phyloP scores from a whole-genome alignment of 1,140 invertebrate genomes.

The Chlorops oryzae region DNA sequence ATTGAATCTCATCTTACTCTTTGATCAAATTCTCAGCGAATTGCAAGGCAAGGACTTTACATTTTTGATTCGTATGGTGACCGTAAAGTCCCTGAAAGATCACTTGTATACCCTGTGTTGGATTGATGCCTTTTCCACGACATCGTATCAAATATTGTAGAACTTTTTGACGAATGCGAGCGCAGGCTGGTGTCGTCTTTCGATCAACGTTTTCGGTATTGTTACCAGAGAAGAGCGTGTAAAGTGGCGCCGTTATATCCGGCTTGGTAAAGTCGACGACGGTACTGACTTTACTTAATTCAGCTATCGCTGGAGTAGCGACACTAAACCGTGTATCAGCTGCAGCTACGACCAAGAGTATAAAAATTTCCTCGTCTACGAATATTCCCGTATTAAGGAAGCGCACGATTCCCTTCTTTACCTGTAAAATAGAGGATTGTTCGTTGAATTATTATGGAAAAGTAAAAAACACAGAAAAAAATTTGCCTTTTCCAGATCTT shows the following conservation, averaged over 20 bases:
- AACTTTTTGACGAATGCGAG: constrained; percentile 75
- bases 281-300: constrained; percentile 50
- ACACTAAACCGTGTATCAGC: constrained; percentile 69
- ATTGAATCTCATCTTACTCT: constrained; percentile 65
- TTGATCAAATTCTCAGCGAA: constrained; percentile 76
- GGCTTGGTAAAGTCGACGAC: constrained; percentile 70
- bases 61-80: constrained; percentile 71
- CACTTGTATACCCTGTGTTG: constrained; percentile 75
- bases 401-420: constrained; percentile 74
- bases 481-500: constrained; percentile 69
- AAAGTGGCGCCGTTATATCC: constrained; percentile 64
- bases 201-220: constrained; percentile 50
- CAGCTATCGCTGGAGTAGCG: constrained; percentile 43
- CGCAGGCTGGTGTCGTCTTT: constrained; percentile 67
- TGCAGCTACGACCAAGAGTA: constrained; percentile 75
- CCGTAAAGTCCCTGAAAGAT: constrained; percentile 85
- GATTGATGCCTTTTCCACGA: constrained; percentile 68
- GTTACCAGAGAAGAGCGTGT: constrained; percentile 69
- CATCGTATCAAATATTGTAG: constrained; percentile 77
- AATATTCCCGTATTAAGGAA: constrained; percentile 74
- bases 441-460: neutral
- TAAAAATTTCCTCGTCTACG: constrained; percentile 64
- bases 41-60: constrained; percentile 73
- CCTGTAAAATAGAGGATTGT: constrained; percentile 47
- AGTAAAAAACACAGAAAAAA: neutral